phyloP scores from a whole-genome alignment of 2,888 invertebrate genomes.

The Troglohyphantes excavatus region DNA sequence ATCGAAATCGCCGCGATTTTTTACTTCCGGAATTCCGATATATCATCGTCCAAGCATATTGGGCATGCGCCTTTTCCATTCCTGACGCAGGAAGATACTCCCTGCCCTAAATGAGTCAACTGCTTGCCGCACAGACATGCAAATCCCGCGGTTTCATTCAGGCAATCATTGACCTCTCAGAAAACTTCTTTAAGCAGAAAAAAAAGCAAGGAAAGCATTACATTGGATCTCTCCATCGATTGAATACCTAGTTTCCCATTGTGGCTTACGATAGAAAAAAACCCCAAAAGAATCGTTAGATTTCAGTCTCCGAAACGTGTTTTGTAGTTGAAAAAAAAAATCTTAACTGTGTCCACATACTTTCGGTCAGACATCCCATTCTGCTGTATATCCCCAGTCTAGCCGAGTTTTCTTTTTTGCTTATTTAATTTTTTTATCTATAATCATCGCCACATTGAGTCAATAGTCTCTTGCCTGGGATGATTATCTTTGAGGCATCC shows the following conservation, averaged over 20 bases:
- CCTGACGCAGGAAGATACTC: background rate
- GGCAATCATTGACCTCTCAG: background rate
- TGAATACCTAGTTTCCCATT: background rate
- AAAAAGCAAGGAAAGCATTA: background rate
- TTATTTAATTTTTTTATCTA: background rate
- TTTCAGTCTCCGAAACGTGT: conserved; percentile 13
- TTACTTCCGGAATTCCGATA: too few species aligned
- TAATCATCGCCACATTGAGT: conserved; percentile 7
- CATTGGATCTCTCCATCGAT: background rate
- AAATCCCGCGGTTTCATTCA: background rate
- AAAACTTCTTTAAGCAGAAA: background rate
- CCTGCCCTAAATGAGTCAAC: background rate
- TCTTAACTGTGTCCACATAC: background rate
- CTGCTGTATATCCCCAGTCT: background rate
- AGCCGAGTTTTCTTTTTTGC: background rate
- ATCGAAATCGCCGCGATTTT: too few species aligned
- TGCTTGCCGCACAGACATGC: background rate
- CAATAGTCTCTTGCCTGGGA: conserved; percentile 9
- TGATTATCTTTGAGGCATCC: background rate
- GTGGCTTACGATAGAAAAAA: background rate
- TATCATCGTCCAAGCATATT: too few species aligned
- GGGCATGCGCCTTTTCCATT: too few species aligned
- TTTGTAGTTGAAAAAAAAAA: conserved; percentile 17
- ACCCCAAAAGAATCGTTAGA: background rate
- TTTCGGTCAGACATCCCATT: background rate